A percentile compares a stretch with the other conserved stretches of the same genome.
Evolutionary conservation across 2,797 vertebrate species (phyloP).

Genomic region (Echeneis naucrates): DNA sequence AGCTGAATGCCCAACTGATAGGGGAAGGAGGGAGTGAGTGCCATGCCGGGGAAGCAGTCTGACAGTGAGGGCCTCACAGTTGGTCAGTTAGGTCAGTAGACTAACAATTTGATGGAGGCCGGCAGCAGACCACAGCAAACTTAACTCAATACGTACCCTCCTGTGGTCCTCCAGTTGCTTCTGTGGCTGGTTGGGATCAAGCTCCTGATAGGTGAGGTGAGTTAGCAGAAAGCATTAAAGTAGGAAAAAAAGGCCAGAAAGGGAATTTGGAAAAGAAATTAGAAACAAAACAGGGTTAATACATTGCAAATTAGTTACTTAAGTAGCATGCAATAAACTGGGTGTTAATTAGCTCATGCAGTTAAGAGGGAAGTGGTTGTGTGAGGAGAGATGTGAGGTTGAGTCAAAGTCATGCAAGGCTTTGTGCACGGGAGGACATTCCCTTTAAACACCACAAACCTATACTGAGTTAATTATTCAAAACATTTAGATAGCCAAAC

Average conservation of each 20-base stretch:
- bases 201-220: constrained; percentile 90
- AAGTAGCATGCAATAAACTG: constrained; percentile 74
- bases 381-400: constrained; percentile 50
- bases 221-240: constrained; percentile 82
- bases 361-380: constrained; percentile 73
- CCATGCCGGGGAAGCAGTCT: constrained; percentile 66
- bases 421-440: constrained; percentile 49
- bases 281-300: constrained; percentile 77
- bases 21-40: constrained; percentile 37
- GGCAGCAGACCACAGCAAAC: constrained; percentile 51
- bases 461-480: neutral
- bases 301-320: constrained; percentile 82
- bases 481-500: neutral
- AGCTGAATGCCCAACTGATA: constrained; percentile 20
- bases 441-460: neutral
- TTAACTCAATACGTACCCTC: constrained; percentile 91
- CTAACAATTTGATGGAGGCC: constrained; percentile 36
- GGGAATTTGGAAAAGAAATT: constrained; percentile 59
- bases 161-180: constrained; percentile 98
- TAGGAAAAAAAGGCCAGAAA: constrained; percentile 50
- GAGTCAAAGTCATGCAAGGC: constrained; percentile 67
- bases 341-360: constrained; percentile 77
- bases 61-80: constrained; percentile 34
- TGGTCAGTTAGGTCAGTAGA: constrained; percentile 20
- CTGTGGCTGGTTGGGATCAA: constrained; percentile 95